Percentiles rank a stretch among this genome's conserved stretches.
These are phyloP conservation scores for Bolinopsis microptera DNA, from an alignment of 37 sponge, comb jelly and placozoan species.

Conservation along the genomic window DNA sequence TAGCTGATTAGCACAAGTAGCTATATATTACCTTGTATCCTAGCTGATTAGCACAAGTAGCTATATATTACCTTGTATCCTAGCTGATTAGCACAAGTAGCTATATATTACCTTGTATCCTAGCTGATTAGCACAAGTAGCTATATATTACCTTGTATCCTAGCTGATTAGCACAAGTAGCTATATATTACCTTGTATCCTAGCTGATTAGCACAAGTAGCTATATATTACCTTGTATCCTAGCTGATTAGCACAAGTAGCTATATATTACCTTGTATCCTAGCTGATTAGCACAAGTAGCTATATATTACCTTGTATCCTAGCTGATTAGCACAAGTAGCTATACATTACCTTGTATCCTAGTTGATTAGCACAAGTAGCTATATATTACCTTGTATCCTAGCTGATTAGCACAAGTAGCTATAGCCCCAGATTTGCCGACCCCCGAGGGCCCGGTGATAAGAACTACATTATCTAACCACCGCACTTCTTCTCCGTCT, in stretches of 20 bases:
- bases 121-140: too few species aligned
- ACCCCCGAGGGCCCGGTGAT: slow-evolving; percentile 36
- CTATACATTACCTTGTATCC: slow-evolving; percentile 43
- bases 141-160: too few species aligned
- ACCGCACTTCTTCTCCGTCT: background rate
- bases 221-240: background rate
- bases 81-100: too few species aligned
- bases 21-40: too few species aligned
- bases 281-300: background rate
- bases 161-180: too few species aligned
- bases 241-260: background rate
- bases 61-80: too few species aligned
- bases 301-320: background rate
- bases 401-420: slow-evolving; percentile 42
- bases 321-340: background rate
- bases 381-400: slow-evolving; percentile 44
- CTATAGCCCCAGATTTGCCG: slow-evolving; percentile 62
- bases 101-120: too few species aligned
- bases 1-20: too few species aligned
- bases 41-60: too few species aligned
- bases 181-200: too few species aligned
- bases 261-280: background rate
- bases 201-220: background rate
- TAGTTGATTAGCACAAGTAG: background rate
- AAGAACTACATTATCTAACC: slow-evolving; percentile 36